Conservation (phyloP, 2,888 invertebrate genomes). For the Enchytraeus crypticus region DNA sequence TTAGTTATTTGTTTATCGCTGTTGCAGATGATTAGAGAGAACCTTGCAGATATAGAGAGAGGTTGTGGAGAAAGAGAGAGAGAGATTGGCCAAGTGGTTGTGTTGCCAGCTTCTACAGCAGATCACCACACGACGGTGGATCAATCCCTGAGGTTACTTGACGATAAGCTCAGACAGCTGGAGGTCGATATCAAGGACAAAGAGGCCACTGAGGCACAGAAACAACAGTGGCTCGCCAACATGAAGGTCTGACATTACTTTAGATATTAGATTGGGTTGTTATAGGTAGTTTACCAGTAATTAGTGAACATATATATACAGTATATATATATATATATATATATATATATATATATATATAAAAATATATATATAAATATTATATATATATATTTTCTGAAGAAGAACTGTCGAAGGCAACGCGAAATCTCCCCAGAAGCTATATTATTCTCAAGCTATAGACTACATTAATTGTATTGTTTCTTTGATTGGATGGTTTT, state of each 20-base stretch:
- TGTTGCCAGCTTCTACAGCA: not conserved
- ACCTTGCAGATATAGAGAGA: not conserved
- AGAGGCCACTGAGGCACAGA: not conserved
- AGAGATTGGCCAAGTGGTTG: not conserved
- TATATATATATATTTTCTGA: too few species aligned
- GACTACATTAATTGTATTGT: too few species aligned
- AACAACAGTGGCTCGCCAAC: not conserved
- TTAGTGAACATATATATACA: too few species aligned
- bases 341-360: too few species aligned
- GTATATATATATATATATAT: too few species aligned
- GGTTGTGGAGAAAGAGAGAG: not conserved
- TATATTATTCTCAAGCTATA: too few species aligned
- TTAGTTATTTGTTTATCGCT: not conserved
- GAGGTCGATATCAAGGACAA: not conserved
- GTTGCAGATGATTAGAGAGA: not conserved
- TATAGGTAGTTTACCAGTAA: too few species aligned
- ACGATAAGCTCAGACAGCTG: not conserved
- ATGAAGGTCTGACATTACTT: not conserved
- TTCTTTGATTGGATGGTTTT: too few species aligned
- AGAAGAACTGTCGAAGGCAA: too few species aligned
- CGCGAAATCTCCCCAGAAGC: too few species aligned
- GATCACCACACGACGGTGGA: not conserved
- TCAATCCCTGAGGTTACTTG: not conserved
- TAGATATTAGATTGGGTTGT: too few species aligned
- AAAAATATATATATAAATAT: too few species aligned